Percentiles rank a stretch among this genome's conserved stretches.
phyloP scores from a whole-genome alignment of 2,888 invertebrate genomes.

The Sepiola atlantica region DNA sequence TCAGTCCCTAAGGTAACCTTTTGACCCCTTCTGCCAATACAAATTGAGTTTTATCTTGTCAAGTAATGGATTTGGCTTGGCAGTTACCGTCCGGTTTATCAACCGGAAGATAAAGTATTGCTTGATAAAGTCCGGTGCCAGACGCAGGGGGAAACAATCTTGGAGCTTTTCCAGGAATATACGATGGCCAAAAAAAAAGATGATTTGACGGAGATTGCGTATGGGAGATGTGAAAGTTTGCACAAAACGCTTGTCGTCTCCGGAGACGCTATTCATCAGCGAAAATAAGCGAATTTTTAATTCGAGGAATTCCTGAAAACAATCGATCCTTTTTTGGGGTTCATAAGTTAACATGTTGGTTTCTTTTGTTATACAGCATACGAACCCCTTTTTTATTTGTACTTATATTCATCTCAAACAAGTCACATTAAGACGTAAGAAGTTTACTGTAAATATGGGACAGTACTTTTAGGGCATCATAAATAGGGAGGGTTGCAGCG shows the following conservation, averaged over 20 bases:
- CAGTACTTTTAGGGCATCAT: too few relatives aligned
- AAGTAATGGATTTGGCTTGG: constrained; percentile 1
- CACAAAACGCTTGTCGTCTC: not conserved
- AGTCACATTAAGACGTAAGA: too few relatives aligned
- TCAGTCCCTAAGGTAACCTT: not conserved
- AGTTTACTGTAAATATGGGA: too few relatives aligned
- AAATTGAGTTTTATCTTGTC: not conserved
- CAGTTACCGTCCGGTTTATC: not conserved
- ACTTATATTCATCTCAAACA: too few relatives aligned
- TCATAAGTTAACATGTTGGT: not conserved
- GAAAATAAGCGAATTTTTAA: not conserved
- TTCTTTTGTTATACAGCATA: too few relatives aligned
- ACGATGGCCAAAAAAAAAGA: not conserved
- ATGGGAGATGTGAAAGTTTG: not conserved
- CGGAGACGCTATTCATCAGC: not conserved
- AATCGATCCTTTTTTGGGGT: not conserved
- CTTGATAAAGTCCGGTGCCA: not conserved
- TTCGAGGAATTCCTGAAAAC: not conserved
- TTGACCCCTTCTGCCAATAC: not conserved
- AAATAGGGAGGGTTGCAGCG: too few relatives aligned
- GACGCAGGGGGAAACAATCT: not conserved
- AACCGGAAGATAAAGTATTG: not conserved
- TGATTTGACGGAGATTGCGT: not conserved
- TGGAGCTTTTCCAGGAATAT: not conserved
- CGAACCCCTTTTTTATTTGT: too few relatives aligned